phyloP scores from a whole-genome alignment of 23 tunicate species.

The Styela plicata region DNA sequence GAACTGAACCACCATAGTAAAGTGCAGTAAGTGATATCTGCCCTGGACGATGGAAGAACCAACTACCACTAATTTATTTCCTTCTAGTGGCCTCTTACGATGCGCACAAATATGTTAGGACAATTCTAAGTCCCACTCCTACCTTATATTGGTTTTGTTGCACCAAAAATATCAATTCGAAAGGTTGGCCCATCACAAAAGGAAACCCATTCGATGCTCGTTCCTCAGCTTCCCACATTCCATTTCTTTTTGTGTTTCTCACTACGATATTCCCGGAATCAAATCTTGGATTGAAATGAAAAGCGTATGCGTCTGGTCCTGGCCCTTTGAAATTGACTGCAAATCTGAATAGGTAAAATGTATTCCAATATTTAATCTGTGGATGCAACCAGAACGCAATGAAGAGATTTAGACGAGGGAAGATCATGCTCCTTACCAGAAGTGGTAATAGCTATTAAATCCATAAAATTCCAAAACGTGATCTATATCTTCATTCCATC shows the following conservation, averaged over 20 bases:
- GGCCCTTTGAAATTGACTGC: slow-evolving; percentile 2
- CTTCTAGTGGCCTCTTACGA: too few species aligned
- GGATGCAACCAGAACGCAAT: too few species aligned
- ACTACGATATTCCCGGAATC: slow-evolving; percentile 6
- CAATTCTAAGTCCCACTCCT: not conserved
- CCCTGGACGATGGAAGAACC: too few species aligned
- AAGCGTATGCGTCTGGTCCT: slow-evolving; percentile 6
- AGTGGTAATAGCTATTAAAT: too few species aligned
- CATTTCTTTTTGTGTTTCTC: slow-evolving; percentile 14
- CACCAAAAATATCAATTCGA: slow-evolving; percentile 11
- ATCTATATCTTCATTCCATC: too few species aligned
- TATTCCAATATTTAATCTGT: too few species aligned
- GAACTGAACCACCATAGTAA: too few species aligned
- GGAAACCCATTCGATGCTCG: slow-evolving; percentile 11
- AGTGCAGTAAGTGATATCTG: too few species aligned
- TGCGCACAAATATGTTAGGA: not conserved
- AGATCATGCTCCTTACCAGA: too few species aligned
- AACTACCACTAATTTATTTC: too few species aligned
- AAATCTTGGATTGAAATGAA: slow-evolving; percentile 27
- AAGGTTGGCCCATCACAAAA: slow-evolving; percentile 2
- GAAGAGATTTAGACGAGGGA: too few species aligned
- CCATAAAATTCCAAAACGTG: too few species aligned
- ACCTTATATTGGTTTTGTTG: slow-evolving; percentile 30
- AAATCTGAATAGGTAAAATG: not conserved
- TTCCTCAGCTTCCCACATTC: slow-evolving; percentile 21